These are phyloP conservation scores for Manacus vitellinus DNA, from an alignment of 2,113 vertebrate genomes.

Conservation along the genomic window DNA sequence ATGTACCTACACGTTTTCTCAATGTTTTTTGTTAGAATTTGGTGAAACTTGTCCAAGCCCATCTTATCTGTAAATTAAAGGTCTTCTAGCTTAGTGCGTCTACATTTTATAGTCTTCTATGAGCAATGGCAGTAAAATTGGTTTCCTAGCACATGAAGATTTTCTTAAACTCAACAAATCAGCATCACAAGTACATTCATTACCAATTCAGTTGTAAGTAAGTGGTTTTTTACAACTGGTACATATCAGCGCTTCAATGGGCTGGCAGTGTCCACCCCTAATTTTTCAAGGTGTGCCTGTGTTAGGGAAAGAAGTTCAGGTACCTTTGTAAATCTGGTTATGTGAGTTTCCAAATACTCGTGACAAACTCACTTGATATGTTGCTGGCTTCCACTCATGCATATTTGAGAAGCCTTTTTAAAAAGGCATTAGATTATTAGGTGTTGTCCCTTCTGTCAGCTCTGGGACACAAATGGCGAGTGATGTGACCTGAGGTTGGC, in stretches of 20 bases:
- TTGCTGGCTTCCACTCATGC: neutral
- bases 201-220: neutral
- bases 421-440: neutral
- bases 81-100: neutral
- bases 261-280: neutral
- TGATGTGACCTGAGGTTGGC: neutral
- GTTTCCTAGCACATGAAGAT: neutral
- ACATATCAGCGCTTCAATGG: neutral
- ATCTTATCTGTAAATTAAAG: neutral
- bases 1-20: neutral
- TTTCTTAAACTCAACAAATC: neutral
- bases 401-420: neutral
- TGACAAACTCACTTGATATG: neutral
- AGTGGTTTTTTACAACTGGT: neutral
- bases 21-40: neutral
- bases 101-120: neutral
- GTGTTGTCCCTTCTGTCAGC: neutral
- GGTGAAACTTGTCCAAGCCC: neutral
- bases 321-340: neutral
- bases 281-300: neutral
- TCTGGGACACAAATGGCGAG: neutral
- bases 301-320: neutral
- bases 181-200: neutral
- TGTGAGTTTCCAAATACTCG: neutral
- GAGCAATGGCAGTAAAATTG: neutral